A percentile compares a stretch with the other conserved stretches of the same genome.
These are phyloP conservation scores for Plagiodera versicolora DNA, from an alignment of 2,888 invertebrate genomes.

Conservation along the genomic window DNA sequence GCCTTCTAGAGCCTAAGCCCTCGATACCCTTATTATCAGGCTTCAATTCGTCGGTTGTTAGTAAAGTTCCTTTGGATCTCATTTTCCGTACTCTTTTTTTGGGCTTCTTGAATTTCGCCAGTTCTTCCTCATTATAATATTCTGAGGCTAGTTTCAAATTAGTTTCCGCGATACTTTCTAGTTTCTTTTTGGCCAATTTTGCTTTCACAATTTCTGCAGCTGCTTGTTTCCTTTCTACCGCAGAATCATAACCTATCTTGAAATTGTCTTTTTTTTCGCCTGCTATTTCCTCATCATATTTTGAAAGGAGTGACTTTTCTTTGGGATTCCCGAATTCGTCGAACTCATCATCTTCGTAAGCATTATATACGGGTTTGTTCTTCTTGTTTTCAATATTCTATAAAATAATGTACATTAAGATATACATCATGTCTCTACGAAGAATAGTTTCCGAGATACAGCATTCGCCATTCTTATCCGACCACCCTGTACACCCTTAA, in stretches of 20 bases:
- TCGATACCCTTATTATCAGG: slow-evolving; percentile 42
- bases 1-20: slow-evolving; percentile 42
- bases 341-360: slow-evolving; percentile 78
- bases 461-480: too few species aligned
- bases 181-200: slow-evolving; percentile 65
- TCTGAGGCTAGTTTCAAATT: slow-evolving; percentile 78
- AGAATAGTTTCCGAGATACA: too few species aligned
- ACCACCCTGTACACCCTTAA: too few species aligned
- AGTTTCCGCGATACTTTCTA: slow-evolving; percentile 74
- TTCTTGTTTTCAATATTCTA: slow-evolving; percentile 82
- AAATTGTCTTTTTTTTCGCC: slow-evolving; percentile 72
- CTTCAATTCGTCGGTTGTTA: slow-evolving; percentile 74
- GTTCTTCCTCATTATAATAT: slow-evolving; percentile 83
- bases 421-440: too few species aligned
- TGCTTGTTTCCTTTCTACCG: slow-evolving; percentile 59
- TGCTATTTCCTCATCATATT: slow-evolving; percentile 94
- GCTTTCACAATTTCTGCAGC: slow-evolving; percentile 58
- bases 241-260: slow-evolving; percentile 70
- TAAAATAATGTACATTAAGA: background rate
- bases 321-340: slow-evolving; percentile 68
- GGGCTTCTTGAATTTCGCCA: slow-evolving; percentile 86
- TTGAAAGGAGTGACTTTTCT: slow-evolving; percentile 73
- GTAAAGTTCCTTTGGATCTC: slow-evolving; percentile 60
- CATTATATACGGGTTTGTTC: slow-evolving; percentile 83
- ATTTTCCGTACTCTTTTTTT: slow-evolving; percentile 77